Percentiles rank a stretch among this genome's conserved stretches.
Conservation (phyloP, 1,140 invertebrate species). For the Oreohelix idahoensis region DNA sequence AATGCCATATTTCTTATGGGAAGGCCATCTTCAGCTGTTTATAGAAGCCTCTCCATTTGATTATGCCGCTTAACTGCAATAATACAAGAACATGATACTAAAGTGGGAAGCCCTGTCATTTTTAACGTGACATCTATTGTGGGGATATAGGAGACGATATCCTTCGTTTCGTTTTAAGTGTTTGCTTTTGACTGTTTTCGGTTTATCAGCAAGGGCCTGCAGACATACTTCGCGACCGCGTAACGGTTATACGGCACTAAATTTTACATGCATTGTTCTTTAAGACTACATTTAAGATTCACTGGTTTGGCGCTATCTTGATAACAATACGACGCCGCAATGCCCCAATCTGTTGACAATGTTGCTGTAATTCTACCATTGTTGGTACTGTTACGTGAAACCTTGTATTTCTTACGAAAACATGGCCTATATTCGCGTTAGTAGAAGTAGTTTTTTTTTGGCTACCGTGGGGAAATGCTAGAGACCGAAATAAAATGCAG, state of each 20-base stretch:
- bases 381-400: not conserved
- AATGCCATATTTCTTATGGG: not conserved
- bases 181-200: not conserved
- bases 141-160: not conserved
- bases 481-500: too few relatives aligned
- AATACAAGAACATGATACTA: not conserved
- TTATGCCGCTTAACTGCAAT: not conserved
- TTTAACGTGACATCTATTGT: not conserved
- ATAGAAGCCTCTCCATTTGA: not conserved
- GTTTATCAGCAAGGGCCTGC: not conserved
- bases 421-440: not conserved
- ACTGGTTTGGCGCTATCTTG: not conserved
- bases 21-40: not conserved
- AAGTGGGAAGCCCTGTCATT: not conserved
- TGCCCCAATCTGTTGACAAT: not conserved
- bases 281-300: not conserved
- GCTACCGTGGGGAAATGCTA: too few relatives aligned
- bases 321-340: not conserved
- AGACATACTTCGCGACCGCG: not conserved
- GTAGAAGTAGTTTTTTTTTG: not conserved
- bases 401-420: not conserved
- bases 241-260: not conserved
- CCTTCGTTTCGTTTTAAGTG: not conserved
- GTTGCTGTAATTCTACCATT: not conserved
- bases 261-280: not conserved